Conservation (phyloP, 1,140 invertebrate genomes). For the Drosophila kanapiae region DNA sequence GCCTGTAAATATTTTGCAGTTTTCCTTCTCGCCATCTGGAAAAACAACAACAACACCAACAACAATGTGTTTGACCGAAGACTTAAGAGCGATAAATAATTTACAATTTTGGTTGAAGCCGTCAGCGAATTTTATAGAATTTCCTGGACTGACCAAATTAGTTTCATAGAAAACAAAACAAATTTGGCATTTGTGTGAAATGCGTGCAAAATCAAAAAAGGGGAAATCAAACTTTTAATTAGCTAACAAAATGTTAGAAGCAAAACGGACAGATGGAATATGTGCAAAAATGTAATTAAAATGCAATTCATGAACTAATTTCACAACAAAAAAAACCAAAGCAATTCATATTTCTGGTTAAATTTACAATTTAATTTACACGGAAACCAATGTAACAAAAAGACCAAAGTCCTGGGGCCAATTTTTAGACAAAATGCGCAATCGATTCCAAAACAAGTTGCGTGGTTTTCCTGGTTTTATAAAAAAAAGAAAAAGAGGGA, state of each 20-base stretch:
- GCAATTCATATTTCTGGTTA: conserved; percentile 30
- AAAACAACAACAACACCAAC: conserved; percentile 3
- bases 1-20: conserved; percentile 66
- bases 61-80: conserved; percentile 8
- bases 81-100: conserved; percentile 13
- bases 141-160: conserved; percentile 18
- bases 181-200: neutral
- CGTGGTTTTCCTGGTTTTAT: neutral
- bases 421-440: conserved; percentile 27
- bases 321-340: conserved; percentile 6
- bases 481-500: neutral
- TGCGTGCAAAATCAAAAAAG: conserved; percentile 4
- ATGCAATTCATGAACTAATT: conserved; percentile 28
- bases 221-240: conserved; percentile 47
- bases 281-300: conserved; percentile 53
- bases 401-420: conserved; percentile 1
- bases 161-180: conserved; percentile 14
- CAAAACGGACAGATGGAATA: conserved; percentile 14
- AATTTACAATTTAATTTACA: conserved; percentile 41
- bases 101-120: conserved; percentile 22
- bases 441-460: conserved; percentile 42
- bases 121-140: conserved; percentile 11
- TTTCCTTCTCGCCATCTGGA: neutral
- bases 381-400: conserved; percentile 6
- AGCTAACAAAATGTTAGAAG: conserved; percentile 33